A percentile compares a stretch with the other conserved stretches of the same genome.
Evolutionary conservation across 2,888 invertebrate genomes (phyloP).

Genomic region (Clivina fossor): DNA sequence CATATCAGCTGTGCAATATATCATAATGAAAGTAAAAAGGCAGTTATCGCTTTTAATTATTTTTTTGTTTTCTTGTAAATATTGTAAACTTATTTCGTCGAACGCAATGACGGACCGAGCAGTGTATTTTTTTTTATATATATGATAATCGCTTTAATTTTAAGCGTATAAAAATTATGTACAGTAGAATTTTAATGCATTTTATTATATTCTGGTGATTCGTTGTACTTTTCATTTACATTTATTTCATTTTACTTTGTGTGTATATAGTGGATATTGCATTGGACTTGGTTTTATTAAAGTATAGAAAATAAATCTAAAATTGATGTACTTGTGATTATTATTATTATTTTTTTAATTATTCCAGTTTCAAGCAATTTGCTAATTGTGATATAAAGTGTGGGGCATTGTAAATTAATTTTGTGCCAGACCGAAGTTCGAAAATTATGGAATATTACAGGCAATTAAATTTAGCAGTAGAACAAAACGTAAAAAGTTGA

Average conservation of each 20-base stretch:
- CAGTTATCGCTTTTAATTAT: constrained; percentile 29
- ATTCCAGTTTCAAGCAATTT: constrained; percentile 30
- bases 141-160: constrained; percentile 15
- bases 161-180: constrained; percentile 18
- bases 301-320: constrained; percentile 11
- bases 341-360: constrained; percentile 32
- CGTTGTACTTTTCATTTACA: constrained; percentile 21
- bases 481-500: background rate
- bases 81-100: constrained; percentile 26
- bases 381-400: constrained; percentile 31
- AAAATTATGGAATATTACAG: background rate
- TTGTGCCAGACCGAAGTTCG: background rate
- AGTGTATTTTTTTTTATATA: constrained; percentile 22
- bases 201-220: constrained; percentile 25
- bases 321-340: constrained; percentile 27
- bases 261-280: constrained; percentile 23
- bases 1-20: constrained; percentile 33
- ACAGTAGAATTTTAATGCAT: constrained; percentile 20
- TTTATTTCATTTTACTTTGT: background rate
- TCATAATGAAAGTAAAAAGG: constrained; percentile 12
- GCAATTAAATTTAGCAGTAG: background rate
- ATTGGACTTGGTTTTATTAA: constrained; percentile 14
- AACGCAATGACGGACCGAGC: constrained; percentile 3
- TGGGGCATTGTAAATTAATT: constrained; percentile 28
- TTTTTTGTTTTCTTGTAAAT: constrained; percentile 26